Percentiles rank a stretch among this genome's conserved stretches.
Evolutionary conservation across 2,888 invertebrate genomes (phyloP).

Genomic region (Diadegma fenestrale): DNA sequence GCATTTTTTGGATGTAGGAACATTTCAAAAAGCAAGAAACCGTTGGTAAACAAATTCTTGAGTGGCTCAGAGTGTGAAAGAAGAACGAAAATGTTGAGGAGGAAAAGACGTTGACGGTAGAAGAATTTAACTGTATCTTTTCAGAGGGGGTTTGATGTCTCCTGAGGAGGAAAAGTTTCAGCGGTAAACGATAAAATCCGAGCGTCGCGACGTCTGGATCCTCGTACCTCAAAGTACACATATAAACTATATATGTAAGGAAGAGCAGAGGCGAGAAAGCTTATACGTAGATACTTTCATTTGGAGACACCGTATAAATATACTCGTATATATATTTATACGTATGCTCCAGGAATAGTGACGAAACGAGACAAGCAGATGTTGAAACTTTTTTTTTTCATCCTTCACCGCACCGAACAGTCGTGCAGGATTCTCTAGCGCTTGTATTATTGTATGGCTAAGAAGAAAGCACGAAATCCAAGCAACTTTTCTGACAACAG

Average conservation of each 20-base stretch:
- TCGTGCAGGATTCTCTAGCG: slow-evolving; percentile 33
- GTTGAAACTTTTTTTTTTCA: slow-evolving; percentile 44
- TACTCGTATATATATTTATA: background rate
- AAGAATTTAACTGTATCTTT: background rate
- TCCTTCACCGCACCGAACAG: slow-evolving; percentile 10
- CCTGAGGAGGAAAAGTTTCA: slow-evolving; percentile 35
- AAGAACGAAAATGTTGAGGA: background rate
- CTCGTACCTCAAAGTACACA: slow-evolving; percentile 39
- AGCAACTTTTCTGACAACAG: slow-evolving; percentile 11
- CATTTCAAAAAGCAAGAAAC: background rate
- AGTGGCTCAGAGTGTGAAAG: background rate
- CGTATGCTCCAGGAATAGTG: slow-evolving; percentile 30
- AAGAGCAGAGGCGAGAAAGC: slow-evolving; percentile 19
- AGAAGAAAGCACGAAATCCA: slow-evolving; percentile 27
- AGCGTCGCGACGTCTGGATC: slow-evolving; percentile 53
- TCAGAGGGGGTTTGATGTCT: slow-evolving; percentile 19
- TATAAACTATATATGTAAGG: background rate
- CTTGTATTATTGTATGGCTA: slow-evolving; percentile 45
- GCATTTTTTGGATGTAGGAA: background rate
- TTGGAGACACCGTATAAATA: slow-evolving; percentile 22
- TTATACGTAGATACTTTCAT: slow-evolving; percentile 40
- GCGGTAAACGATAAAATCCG: slow-evolving; percentile 48
- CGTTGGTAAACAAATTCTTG: background rate
- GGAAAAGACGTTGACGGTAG: slow-evolving; percentile 1
- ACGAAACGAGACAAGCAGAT: slow-evolving; percentile 64